phyloP scores from a whole-genome alignment of 2,797 vertebrate species.

The Spinus olivaceus region DNA sequence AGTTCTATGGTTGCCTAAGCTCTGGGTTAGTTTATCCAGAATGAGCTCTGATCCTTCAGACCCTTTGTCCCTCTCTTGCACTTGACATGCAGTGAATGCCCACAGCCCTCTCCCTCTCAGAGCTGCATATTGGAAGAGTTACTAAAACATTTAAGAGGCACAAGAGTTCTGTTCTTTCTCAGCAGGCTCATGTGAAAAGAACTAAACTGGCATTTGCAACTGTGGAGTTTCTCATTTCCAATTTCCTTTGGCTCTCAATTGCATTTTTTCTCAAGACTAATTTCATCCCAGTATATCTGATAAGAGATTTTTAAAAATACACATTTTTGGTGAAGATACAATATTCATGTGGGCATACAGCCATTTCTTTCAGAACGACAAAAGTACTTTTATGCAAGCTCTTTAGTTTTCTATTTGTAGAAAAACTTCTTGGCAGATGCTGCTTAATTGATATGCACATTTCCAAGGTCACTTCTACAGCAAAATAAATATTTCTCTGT shows the following conservation, averaged over 20 bases:
- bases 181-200: background rate
- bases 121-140: background rate
- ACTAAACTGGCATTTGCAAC: background rate
- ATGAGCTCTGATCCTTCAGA: background rate
- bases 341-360: constrained; percentile 26
- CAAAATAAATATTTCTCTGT: constrained; percentile 7
- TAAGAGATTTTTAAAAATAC: constrained; percentile 2
- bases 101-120: background rate
- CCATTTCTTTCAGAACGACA: constrained; percentile 44
- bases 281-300: constrained; percentile 48
- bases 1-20: background rate
- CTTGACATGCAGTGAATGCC: background rate
- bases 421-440: constrained; percentile 58
- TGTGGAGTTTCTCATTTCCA: background rate
- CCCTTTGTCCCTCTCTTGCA: background rate
- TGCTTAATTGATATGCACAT: constrained; percentile 59
- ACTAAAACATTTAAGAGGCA: background rate
- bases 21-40: background rate
- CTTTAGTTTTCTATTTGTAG: constrained; percentile 47
- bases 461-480: constrained; percentile 61
- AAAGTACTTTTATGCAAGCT: constrained; percentile 5
- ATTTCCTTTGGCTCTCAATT: background rate
- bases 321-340: constrained; percentile 50
- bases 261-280: constrained; percentile 24
- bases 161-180: background rate